These are phyloP conservation scores for Poeciliopsis gracilis DNA, from an alignment of 2,797 vertebrate genomes.

Conservation along the genomic window DNA sequence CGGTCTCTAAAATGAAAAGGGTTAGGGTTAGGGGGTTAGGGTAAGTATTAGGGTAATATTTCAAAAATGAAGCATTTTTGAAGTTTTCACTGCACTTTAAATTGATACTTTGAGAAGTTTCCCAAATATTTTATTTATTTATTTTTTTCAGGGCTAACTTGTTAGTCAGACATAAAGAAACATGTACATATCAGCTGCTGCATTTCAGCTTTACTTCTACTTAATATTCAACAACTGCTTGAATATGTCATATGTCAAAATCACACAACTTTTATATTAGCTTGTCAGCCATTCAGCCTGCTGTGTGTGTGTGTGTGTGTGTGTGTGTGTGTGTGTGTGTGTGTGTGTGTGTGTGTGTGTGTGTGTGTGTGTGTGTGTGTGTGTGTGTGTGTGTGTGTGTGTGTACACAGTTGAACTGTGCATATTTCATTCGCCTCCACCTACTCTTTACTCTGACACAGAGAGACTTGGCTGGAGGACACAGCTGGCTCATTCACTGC, in stretches of 20 bases:
- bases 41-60: no score
- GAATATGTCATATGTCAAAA: no score
- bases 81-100: slow-evolving; percentile 40
- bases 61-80: slow-evolving; percentile 55
- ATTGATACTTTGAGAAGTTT: slow-evolving; percentile 26
- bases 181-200: neutral
- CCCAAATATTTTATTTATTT: no score
- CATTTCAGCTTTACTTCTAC: neutral
- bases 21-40: no score
- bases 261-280: neutral
- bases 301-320: neutral
- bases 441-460: slow-evolving; percentile 18
- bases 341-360: no score
- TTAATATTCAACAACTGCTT: neutral
- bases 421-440: slow-evolving; percentile 19
- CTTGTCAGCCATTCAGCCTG: neutral
- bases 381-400: no score
- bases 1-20: slow-evolving; percentile 42
- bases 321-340: no score
- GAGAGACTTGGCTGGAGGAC: slow-evolving; percentile 29
- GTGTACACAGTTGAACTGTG: neutral
- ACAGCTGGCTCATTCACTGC: slow-evolving; percentile 38
- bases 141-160: neutral
- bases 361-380: no score
- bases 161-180: neutral